phyloP scores from a whole-genome alignment of 2,113 vertebrate genomes.

The Tetrax tetrax region DNA sequence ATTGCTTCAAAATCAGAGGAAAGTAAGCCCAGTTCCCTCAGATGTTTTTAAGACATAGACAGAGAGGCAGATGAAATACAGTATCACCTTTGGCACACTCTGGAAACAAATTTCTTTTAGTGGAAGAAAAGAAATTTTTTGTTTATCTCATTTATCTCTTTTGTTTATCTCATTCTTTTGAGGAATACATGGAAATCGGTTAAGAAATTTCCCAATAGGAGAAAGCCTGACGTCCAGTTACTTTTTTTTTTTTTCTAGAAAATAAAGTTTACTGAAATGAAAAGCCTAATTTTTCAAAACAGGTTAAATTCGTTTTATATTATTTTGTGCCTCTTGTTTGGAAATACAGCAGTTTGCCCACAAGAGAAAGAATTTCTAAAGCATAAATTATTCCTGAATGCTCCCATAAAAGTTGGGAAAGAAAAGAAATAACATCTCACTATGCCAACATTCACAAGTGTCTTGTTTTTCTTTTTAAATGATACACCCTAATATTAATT shows the following conservation, averaged over 20 bases:
- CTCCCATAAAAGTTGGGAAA: background rate
- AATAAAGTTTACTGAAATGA: background rate
- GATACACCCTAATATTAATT: background rate
- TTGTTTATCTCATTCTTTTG: background rate
- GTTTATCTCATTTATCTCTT: background rate
- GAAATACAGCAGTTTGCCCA: background rate
- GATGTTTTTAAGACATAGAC: background rate
- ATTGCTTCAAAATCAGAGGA: background rate
- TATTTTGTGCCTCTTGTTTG: background rate
- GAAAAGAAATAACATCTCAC: background rate
- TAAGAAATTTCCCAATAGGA: background rate
- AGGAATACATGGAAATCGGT: background rate
- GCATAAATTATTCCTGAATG: background rate
- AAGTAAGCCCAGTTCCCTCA: background rate
- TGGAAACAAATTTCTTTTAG: background rate
- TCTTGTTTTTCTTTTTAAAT: background rate
- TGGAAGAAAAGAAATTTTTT: no score
- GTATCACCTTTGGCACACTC: background rate
- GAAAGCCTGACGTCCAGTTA: background rate
- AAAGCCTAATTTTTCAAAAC: background rate
- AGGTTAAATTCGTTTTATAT: background rate
- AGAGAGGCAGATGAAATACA: background rate
- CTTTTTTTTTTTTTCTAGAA: background rate
- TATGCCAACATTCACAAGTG: background rate
- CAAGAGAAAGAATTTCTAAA: background rate